Evolutionary conservation across 2,797 vertebrate genomes (phyloP).

Genomic region (Pelodytes ibericus): DNA sequence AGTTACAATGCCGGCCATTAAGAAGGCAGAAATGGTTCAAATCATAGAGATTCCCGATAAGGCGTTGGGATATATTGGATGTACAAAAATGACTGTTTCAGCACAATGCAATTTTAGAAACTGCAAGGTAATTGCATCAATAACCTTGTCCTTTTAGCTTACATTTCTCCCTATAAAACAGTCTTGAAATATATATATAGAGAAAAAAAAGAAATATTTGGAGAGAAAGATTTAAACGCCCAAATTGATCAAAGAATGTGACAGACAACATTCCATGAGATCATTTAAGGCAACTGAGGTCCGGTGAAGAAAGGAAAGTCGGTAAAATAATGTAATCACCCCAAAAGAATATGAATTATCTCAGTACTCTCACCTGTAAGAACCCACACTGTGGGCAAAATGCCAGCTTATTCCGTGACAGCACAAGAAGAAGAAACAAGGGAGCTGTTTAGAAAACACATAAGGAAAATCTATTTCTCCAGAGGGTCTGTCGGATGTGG

Average conservation of each 20-base stretch:
- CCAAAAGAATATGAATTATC: neutral
- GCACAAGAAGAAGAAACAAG: neutral
- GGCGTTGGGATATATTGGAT: too few relatives aligned
- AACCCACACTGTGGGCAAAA: constrained; percentile 23
- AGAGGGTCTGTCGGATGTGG: constrained; percentile 8
- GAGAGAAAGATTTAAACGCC: constrained; percentile 19
- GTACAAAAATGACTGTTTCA: neutral
- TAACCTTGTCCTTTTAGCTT: constrained; percentile 30
- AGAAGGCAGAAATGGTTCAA: neutral
- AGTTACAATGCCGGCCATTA: too few relatives aligned
- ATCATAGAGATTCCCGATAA: neutral
- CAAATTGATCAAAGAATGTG: neutral
- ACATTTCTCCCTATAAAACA: constrained; percentile 5
- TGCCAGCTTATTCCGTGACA: constrained; percentile 1
- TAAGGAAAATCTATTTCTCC: constrained; percentile 8
- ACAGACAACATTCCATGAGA: constrained; percentile 21
- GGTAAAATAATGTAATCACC: neutral
- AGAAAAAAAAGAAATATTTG: neutral
- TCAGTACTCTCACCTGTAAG: neutral
- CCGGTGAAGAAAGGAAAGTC: neutral
- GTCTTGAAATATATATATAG: neutral
- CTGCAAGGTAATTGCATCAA: constrained; percentile 8
- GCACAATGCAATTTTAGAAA: neutral
- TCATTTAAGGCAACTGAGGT: constrained; percentile 25
- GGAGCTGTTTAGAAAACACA: constrained; percentile 12